Base-by-base conservation (phyloP, 2,888 invertebrate genomes). In the Meteorus colon region DNA sequence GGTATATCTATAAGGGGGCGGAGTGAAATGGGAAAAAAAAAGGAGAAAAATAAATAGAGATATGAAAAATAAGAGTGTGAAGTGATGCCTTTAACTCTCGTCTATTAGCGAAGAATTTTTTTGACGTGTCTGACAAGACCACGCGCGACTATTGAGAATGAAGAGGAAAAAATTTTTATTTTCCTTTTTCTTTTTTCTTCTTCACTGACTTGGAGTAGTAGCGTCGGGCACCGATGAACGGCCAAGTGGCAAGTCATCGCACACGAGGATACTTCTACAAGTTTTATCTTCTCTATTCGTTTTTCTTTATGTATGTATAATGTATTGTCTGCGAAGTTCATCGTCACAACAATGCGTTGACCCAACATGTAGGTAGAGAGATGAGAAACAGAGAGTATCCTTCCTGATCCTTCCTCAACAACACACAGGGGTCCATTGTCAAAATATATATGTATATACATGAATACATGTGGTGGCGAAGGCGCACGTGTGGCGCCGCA, bases 61-160 rank as follows among this genome's bases (percentile, higher is more conserved):
- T 4, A 48, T 19, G 16, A 19, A 60, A 48, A 63, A 65, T 27
- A 63, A 12, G 48, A 63, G 48, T n/a, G 19, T 31, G 41, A 34
- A 27, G n/a, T 29, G 48, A 62, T 45, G n/a, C 14, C 62, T 72
- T 29, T 63, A 65, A 66, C 27, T 24, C 31, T 83, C 82, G 79
- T 82, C 84, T 85, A 85, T 87, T 86, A 86, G 84, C 83, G 80
- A 82, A 84, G 85, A 87, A 85, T 86, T 85, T 85, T 82, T 83
- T 84, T 83, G 82, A 29, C 59, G 67, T 60, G 19, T 45, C 41
- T 66, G 34, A 29, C 45, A 31, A 24, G 8, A 45, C 37, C 31
- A 70, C 55, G 24, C 62, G 60, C 41, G 59, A 70, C 41, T 41
- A 41, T 41, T 41, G 41, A 41, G 41, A 48, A 51, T 27, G 27